Evolutionary conservation across 2,888 invertebrate genomes (phyloP).

Genomic region (Vandiemenella viatica): DNA sequence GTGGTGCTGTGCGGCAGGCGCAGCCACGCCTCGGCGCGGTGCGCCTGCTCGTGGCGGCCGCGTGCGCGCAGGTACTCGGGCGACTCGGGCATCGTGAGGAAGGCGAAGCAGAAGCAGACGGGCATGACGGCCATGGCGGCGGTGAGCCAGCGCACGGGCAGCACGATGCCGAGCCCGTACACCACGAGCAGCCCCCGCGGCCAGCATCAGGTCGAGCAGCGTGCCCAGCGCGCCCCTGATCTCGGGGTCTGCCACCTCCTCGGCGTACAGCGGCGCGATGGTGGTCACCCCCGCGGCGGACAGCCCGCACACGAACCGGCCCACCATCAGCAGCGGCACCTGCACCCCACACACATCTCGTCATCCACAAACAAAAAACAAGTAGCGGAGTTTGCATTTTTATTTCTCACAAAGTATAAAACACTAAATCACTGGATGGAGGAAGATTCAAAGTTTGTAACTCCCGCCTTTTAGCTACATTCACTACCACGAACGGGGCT

Average conservation of each 20-base stretch:
- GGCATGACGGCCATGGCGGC: neutral
- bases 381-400: no score
- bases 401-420: no score
- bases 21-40: neutral
- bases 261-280: conserved; percentile 30
- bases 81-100: conserved; percentile 2
- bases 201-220: conserved; percentile 1
- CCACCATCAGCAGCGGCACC: neutral
- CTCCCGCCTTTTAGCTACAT: no score
- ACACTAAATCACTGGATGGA: no score
- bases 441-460: no score
- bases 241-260: conserved; percentile 26
- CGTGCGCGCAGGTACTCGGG: neutral
- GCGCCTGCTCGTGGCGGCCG: neutral
- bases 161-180: neutral
- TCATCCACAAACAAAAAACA: no score
- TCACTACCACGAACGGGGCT: no score
- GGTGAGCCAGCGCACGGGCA: neutral
- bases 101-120: neutral
- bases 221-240: conserved; percentile 3
- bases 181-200: neutral
- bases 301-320: conserved; percentile 21
- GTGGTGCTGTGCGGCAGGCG: neutral
- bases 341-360: neutral
- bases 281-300: conserved; percentile 27